Percentiles rank a stretch among this genome's conserved stretches.
These are phyloP conservation scores for Cyprinodon tularosa DNA, from an alignment of 2,113 vertebrate species.

Conservation along the genomic window DNA sequence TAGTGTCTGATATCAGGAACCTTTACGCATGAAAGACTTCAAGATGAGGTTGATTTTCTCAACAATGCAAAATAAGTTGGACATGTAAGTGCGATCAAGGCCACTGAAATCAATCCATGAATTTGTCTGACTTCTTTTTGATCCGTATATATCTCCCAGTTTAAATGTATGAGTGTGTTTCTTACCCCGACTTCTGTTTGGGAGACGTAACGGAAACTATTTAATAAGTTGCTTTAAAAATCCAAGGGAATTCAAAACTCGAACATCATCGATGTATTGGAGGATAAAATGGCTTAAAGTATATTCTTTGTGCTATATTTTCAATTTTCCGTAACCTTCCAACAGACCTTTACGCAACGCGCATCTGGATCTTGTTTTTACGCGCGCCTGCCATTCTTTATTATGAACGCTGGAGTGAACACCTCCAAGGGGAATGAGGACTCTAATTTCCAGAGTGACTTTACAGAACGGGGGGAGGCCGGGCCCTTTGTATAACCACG, in stretches of 20 bases:
- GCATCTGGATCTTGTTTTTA: slow-evolving; percentile 31
- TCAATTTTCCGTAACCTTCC: background rate
- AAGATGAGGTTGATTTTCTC: background rate
- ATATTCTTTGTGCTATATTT: background rate
- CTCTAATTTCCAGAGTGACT: slow-evolving; percentile 43
- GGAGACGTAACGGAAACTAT: background rate
- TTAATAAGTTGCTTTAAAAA: background rate
- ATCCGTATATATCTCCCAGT: background rate
- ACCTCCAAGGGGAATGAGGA: slow-evolving; percentile 30
- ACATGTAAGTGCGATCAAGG: background rate
- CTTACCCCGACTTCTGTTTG: background rate
- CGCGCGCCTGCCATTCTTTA: slow-evolving; percentile 32
- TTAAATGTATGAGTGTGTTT: background rate
- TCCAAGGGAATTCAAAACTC: background rate
- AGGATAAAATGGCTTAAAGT: background rate
- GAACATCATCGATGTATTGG: background rate
- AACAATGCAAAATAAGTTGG: background rate
- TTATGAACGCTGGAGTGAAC: slow-evolving; percentile 38
- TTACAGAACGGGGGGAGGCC: slow-evolving; percentile 40
- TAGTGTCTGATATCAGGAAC: slow-evolving; percentile 19
- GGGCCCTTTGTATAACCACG: slow-evolving; percentile 53
- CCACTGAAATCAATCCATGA: background rate
- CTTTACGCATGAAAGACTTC: slow-evolving; percentile 16
- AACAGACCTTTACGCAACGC: background rate
- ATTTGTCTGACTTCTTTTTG: background rate